A percentile compares a stretch with the other conserved stretches of the same genome.
phyloP scores from a whole-genome alignment of 2,888 invertebrate species.

The Seladonia tumulorum region DNA sequence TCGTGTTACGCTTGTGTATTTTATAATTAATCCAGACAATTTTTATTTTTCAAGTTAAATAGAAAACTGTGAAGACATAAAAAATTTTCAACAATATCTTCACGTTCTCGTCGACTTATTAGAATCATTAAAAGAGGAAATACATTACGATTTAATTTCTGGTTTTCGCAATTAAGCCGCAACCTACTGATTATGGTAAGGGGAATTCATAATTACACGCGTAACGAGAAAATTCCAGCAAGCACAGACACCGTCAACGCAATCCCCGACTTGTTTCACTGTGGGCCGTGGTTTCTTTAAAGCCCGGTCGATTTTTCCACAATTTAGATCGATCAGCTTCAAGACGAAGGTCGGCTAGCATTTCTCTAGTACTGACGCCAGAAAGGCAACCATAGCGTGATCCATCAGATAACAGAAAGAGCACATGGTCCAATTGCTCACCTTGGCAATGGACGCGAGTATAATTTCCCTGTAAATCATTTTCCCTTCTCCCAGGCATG shows the following conservation, averaged over 20 bases:
- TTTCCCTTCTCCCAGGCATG: neutral
- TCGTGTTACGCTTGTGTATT: neutral
- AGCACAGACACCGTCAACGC: neutral
- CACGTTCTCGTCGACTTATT: too few species aligned
- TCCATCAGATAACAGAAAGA: conserved; percentile 34
- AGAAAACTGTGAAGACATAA: too few species aligned
- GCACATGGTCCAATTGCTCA: conserved; percentile 2
- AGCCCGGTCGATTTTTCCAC: conserved; percentile 41
- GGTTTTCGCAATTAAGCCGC: neutral
- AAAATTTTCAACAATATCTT: too few species aligned
- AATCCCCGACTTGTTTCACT: conserved; percentile 40
- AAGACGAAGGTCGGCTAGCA: conserved; percentile 44
- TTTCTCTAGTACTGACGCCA: conserved; percentile 14
- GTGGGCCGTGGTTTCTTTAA: conserved; percentile 5
- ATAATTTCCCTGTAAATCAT: conserved; percentile 8
- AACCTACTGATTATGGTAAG: neutral
- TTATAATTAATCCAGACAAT: too few species aligned
- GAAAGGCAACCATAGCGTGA: conserved; percentile 55
- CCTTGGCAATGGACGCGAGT: neutral
- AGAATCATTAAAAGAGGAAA: too few species aligned
- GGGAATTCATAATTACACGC: neutral
- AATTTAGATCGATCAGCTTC: conserved; percentile 65
- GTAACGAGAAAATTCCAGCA: neutral
- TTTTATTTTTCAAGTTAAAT: too few species aligned
- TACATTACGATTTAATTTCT: neutral